These are phyloP conservation scores for Aricia artaxerxes DNA, from an alignment of 2,888 invertebrate species.

Conservation along the genomic window DNA sequence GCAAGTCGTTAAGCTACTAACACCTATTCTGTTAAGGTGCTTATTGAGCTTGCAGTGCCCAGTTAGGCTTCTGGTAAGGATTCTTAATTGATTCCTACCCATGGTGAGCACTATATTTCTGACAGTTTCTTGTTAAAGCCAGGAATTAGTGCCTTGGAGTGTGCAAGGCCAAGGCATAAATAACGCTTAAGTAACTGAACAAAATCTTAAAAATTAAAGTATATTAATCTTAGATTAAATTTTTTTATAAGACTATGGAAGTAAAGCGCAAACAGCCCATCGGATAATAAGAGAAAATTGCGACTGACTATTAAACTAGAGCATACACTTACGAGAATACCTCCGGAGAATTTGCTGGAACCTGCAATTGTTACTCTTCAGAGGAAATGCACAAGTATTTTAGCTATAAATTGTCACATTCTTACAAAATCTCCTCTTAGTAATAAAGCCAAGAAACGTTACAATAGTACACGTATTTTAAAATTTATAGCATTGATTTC, in stretches of 20 bases:
- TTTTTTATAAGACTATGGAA: not conserved
- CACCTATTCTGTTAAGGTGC: too few relatives aligned
- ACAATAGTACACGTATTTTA: not conserved
- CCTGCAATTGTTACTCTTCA: conserved; percentile 2
- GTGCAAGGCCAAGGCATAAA: too few relatives aligned
- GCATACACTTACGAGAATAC: conserved; percentile 13
- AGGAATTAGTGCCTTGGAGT: too few relatives aligned
- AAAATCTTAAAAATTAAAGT: too few relatives aligned
- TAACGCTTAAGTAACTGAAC: too few relatives aligned
- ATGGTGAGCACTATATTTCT: too few relatives aligned
- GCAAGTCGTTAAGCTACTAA: too few relatives aligned
- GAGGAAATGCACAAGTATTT: conserved; percentile 16
- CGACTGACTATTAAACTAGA: not conserved
- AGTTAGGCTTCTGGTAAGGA: too few relatives aligned
- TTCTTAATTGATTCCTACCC: too few relatives aligned
- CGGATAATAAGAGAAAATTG: not conserved
- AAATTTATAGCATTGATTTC: not conserved
- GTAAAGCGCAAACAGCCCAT: not conserved
- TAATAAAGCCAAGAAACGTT: not conserved
- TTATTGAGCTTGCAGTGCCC: too few relatives aligned
- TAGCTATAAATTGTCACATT: conserved; percentile 1
- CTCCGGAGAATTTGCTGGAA: not conserved
- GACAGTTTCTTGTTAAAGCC: too few relatives aligned
- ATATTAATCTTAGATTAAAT: too few relatives aligned
- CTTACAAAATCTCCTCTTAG: not conserved